Base-by-base conservation (phyloP, 2,888 invertebrate genomes). In the Troglohyphantes excavatus region DNA sequence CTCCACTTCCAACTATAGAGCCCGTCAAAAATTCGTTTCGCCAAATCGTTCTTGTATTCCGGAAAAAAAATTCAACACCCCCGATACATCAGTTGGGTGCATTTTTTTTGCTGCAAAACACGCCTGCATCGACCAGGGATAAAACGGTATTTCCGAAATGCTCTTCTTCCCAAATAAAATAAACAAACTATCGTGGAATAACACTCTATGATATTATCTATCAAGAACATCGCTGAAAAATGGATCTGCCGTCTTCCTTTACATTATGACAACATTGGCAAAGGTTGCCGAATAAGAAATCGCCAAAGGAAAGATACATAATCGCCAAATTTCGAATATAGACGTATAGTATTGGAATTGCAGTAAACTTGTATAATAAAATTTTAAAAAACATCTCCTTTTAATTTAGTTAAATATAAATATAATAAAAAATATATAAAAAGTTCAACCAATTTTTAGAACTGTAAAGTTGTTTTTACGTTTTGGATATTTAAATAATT, bases 261-360 rank as follows among this genome's bases (percentile, higher is more conserved):
- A 59, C 79, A 87, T 87, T 81, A 81, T 89, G 82, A 76, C 70
- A 73, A 81, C 67, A 75, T 39, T 39, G 39, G 39, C 39, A 13
- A 3, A 39, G 39, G 39, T 39, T 39, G 39, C 39, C 39, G 39
- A 3, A 13, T 39, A 11, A 13, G 13, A 39, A 39, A 39, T 2
- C n/a, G n/a, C n/a, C n/a, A n/a, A n/a, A n/a, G n/a, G n/a, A n/a
- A n/a, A n/a, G n/a, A n/a, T n/a, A n/a, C n/a, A n/a, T n/a, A n/a
- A 39, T 39, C 39, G 39, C 39, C 39, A 39, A 39, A 13, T 11
- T 3, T 39, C 13, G 39, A 39, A 39, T 1, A 39, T 1, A 39
- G 1, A 39, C 3, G 3, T n/a, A n/a, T n/a, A n/a, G n/a, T n/a
- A n/a, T n/a, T n/a, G n/a, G n/a, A n/a, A n/a, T n/a, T n/a, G n/a